Conservation (phyloP, 2,797 vertebrate genomes). For the Anabacerthia variegaticeps region DNA sequence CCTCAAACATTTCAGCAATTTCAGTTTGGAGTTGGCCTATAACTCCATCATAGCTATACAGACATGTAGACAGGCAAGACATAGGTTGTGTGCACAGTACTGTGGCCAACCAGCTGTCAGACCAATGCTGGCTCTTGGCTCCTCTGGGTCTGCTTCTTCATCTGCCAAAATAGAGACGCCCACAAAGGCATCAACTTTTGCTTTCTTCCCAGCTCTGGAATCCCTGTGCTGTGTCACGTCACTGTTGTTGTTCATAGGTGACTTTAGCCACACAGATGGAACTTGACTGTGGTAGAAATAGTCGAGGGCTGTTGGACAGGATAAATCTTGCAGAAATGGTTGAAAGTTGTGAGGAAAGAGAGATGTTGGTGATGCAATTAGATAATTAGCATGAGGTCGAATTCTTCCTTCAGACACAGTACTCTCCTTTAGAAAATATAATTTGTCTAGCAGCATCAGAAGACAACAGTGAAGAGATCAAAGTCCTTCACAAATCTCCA, state of each 20-base stretch:
- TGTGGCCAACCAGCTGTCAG: neutral
- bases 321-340: neutral
- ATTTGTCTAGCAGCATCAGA: neutral
- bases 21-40: neutral
- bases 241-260: neutral
- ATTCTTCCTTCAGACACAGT: neutral
- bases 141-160: neutral
- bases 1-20: neutral
- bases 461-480: fast-evolving
- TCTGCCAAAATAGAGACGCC: neutral
- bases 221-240: fast-evolving
- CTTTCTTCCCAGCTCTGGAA: neutral
- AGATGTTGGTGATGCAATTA: neutral
- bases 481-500: neutral
- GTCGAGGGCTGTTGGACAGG: neutral
- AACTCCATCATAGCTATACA: fast-evolving
- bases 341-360: neutral
- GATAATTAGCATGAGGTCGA: neutral
- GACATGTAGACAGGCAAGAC: neutral
- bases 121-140: neutral
- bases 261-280: neutral
- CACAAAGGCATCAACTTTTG: neutral
- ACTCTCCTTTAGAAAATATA: neutral
- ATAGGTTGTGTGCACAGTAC: neutral
- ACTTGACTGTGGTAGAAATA: neutral